Evolutionary conservation across 1,140 invertebrate genomes (phyloP).

Genomic region (Calliphora vicina): DNA sequence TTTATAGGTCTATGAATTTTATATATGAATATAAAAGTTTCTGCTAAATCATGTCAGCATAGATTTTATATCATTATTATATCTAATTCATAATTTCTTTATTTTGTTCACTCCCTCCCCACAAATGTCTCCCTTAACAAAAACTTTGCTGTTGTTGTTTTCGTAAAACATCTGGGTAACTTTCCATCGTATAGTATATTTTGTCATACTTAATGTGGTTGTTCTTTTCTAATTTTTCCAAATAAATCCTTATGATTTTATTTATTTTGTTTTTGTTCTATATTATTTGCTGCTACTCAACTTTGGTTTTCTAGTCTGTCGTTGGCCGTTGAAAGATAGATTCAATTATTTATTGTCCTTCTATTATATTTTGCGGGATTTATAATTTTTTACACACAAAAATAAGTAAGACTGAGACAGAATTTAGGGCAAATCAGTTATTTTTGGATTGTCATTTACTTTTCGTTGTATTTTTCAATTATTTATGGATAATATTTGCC

Average conservation of each 20-base stretch:
- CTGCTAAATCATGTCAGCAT: constrained; percentile 23
- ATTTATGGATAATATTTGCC: too few relatives aligned
- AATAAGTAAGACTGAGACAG: too few relatives aligned
- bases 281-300: too few relatives aligned
- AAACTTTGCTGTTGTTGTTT: not conserved
- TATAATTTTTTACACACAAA: too few relatives aligned
- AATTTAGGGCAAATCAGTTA: too few relatives aligned
- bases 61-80: constrained; percentile 19
- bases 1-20: not conserved
- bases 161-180: not conserved
- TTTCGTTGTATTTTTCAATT: too few relatives aligned
- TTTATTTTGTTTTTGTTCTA: too few relatives aligned
- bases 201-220: not conserved
- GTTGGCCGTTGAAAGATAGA: too few relatives aligned
- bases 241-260: not conserved
- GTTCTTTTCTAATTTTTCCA: not conserved
- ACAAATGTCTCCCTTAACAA: not conserved
- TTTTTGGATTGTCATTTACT: too few relatives aligned
- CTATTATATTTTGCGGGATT: too few relatives aligned
- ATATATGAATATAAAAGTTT: not conserved
- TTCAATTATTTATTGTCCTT: too few relatives aligned
- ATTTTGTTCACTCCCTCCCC: not conserved
- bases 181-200: not conserved
- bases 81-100: not conserved
- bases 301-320: not conserved